Evolutionary conservation across 2,797 vertebrate species (phyloP), one percentile per base, ranked within the genome.

Genomic region (Crocodylus rhombifer): DNA sequence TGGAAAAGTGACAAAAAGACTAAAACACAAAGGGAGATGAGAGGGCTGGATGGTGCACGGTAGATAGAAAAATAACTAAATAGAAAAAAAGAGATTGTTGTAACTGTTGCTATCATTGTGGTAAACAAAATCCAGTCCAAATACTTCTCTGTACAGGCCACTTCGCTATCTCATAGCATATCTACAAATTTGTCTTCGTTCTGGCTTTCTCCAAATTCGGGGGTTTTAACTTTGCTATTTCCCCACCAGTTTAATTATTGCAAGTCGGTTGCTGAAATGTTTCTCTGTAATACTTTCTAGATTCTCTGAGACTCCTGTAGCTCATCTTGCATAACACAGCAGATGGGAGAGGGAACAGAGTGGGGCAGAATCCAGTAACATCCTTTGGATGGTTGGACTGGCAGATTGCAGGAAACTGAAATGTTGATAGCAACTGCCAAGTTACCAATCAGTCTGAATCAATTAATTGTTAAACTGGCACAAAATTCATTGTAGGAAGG

Each of bases 391-490:
- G 91, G 91, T 85, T 97, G 95, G 95, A 91, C 25, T 77, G 95
- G 94, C 97, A 98, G 97, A 97, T 96, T 97, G 97, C 94, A 84
- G 92, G 80, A 78, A 97, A 97, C 90, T 96, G 95, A 94, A 96
- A 94, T 91, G 95, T 91, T 93, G 94, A 97, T 94, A 84, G 33
- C 95, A 96, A 95, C 85, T 97, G 95, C 96, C 93, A 97, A 97
- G 93, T 95, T 94, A 97, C 90, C 89, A 93, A 96, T 97, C 96
- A 95, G 87, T 95, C 93, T 96, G 93, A 96, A 96, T 97, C 96
- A 97, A 96, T 91, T 95, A 95, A 93, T 93, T 97, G 94, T 97
- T 96, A 97, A 93, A 95, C 92, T 94, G 91, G 92, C 95, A 86
- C 78, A 8, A 42, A 87, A 1, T 87, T 96, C 90, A 64, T 87